A percentile compares a stretch with the other conserved stretches of the same genome.
These are phyloP conservation scores for Anguilla pacifica DNA, from an alignment of 2,797 vertebrate species.

Conservation along the genomic window DNA sequence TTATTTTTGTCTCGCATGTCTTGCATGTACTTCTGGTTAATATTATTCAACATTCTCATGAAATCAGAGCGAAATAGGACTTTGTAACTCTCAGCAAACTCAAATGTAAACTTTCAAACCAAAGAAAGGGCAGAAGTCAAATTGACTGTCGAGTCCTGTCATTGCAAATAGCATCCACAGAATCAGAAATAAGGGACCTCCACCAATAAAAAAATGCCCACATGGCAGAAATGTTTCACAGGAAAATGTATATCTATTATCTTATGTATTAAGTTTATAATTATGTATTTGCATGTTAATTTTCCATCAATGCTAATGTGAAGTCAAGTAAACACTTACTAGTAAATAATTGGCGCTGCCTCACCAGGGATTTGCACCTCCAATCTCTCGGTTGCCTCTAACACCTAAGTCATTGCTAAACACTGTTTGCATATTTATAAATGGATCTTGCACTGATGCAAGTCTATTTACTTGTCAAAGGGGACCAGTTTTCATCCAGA, in stretches of 20 bases:
- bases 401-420: neutral
- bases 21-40: neutral
- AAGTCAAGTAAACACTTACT: neutral
- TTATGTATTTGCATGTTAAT: neutral
- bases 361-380: neutral
- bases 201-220: neutral
- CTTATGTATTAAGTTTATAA: neutral
- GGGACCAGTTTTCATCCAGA: neutral
- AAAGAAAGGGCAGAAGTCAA: neutral
- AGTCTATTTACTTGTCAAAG: constrained; percentile 1
- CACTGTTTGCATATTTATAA: neutral
- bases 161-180: neutral
- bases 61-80: neutral
- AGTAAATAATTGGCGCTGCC: neutral
- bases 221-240: neutral
- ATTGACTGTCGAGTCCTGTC: neutral
- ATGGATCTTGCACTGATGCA: neutral
- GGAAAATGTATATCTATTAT: neutral
- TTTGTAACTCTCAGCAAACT: neutral
- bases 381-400: neutral
- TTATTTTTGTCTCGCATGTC: no score
- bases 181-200: neutral
- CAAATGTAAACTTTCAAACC: neutral
- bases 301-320: neutral
- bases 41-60: neutral